Conservation (phyloP, 1,140 invertebrate species). For the Musca vetustissima region DNA sequence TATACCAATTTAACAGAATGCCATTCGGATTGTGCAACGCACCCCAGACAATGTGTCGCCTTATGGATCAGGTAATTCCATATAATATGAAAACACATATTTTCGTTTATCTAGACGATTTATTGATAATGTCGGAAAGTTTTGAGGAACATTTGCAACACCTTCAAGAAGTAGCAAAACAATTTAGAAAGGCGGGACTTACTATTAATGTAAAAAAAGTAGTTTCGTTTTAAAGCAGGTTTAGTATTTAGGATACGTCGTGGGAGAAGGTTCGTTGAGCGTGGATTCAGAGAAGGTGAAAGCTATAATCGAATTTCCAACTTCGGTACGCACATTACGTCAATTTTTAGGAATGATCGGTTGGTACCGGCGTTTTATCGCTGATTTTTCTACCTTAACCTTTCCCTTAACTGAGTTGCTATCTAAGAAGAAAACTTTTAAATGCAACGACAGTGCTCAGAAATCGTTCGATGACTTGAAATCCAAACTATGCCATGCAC, state of each 20-base stretch:
- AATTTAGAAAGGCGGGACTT: neutral
- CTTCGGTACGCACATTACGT: too few species aligned
- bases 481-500: conserved; percentile 26
- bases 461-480: conserved; percentile 32
- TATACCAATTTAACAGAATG: too few species aligned
- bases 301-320: neutral
- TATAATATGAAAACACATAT: too few species aligned
- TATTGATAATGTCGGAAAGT: too few species aligned
- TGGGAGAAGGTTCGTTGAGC: neutral
- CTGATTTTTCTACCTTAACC: neutral
- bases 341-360: neutral
- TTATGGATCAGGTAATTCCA: too few species aligned
- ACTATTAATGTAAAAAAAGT: neutral
- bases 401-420: neutral
- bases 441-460: conserved; percentile 3
- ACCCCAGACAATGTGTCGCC: too few species aligned
- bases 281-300: neutral
- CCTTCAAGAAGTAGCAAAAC: neutral
- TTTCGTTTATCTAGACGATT: too few species aligned
- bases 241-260: neutral
- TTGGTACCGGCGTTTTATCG: neutral
- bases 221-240: neutral
- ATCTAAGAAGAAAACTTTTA: neutral
- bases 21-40: too few species aligned
- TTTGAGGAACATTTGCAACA: neutral